Evolutionary conservation across 2,113 vertebrate genomes (phyloP).

Genomic region (Solenodon paradoxus): DNA sequence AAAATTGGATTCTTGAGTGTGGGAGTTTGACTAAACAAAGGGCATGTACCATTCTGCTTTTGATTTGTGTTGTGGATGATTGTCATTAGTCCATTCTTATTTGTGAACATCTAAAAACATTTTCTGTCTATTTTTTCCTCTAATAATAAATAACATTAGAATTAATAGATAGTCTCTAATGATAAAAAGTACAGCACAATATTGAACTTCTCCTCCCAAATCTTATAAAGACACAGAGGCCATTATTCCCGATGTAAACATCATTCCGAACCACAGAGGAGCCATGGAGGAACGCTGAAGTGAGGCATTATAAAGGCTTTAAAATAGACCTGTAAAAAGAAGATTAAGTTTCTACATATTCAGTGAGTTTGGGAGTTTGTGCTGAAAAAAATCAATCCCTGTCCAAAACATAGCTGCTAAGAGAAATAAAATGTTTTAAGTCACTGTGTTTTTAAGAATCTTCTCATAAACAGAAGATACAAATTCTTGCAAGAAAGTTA

Average conservation of each 20-base stretch:
- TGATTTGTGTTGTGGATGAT: not conserved
- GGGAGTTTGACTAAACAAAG: not conserved
- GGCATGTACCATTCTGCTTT: not conserved
- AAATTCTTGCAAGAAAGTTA: not conserved
- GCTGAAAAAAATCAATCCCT: not conserved
- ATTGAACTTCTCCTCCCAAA: not conserved
- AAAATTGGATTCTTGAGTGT: not conserved
- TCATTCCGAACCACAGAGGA: not conserved
- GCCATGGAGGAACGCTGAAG: rapidly evolving
- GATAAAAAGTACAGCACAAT: not conserved
- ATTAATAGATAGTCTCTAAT: not conserved
- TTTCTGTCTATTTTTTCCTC: not conserved
- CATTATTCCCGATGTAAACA: not conserved
- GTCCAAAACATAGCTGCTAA: not conserved
- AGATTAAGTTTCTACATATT: not conserved
- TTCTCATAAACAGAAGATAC: not conserved
- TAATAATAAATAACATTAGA: not conserved
- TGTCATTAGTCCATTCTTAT: not conserved
- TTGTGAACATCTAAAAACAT: not conserved
- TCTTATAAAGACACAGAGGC: not conserved
- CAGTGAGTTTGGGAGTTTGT: not conserved
- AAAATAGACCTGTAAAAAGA: not conserved
- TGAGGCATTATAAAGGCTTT: not conserved
- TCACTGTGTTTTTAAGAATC: not conserved
- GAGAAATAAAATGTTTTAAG: not conserved